phyloP scores from a whole-genome alignment of 2,797 vertebrate species.

The Melanitta fusca region DNA sequence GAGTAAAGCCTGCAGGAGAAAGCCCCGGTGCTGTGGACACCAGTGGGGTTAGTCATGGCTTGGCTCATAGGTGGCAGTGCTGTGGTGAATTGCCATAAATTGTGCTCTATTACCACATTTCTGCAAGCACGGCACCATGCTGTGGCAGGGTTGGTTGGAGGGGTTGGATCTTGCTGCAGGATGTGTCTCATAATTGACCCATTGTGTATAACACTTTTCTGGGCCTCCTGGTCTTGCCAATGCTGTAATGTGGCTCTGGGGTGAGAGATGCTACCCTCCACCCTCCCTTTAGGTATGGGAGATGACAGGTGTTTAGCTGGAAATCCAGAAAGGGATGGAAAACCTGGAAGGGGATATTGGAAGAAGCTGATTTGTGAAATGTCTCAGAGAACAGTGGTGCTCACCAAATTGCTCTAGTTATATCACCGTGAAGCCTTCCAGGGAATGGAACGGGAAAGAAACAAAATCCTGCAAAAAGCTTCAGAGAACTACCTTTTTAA shows the following conservation, averaged over 20 bases:
- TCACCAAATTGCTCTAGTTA: rapidly evolving
- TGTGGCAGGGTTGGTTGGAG: rapidly evolving
- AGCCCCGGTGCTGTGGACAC: background rate
- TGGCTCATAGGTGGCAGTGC: background rate
- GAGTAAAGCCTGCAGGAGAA: background rate
- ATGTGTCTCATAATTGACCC: background rate
- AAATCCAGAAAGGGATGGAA: background rate
- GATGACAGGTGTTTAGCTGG: background rate
- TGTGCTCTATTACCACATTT: background rate
- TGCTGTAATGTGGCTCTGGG: background rate
- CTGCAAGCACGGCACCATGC: background rate
- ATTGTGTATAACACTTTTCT: background rate
- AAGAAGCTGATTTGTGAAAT: background rate
- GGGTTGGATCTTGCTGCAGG: background rate
- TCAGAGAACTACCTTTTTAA: background rate
- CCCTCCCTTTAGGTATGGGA: background rate
- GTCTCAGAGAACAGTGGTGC: background rate
- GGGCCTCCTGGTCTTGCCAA: background rate
- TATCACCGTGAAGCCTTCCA: background rate
- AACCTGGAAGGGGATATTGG: background rate
- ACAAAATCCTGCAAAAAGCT: background rate
- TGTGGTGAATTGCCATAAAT: background rate
- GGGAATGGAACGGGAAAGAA: background rate
- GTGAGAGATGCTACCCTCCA: rapidly evolving
- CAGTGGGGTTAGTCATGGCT: rapidly evolving